A percentile compares a stretch with the other conserved stretches of the same genome.
Evolutionary conservation across 2,113 vertebrate genomes (phyloP).

Genomic region (Etheostoma cragini): DNA sequence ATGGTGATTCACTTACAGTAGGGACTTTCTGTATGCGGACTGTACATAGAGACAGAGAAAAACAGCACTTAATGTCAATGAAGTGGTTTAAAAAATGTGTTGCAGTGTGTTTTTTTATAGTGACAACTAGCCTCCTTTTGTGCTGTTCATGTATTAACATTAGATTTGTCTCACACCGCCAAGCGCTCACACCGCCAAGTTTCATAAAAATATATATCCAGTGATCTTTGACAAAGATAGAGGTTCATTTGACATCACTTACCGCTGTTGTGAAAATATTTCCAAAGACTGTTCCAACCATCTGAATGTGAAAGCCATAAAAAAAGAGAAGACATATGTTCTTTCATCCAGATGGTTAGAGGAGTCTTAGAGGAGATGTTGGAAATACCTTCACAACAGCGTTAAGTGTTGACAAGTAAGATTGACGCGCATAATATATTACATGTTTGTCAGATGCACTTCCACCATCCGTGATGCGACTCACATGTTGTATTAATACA

Average conservation of each 20-base stretch:
- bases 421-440: background rate
- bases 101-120: background rate
- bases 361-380: slow-evolving; percentile 24
- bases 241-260: background rate
- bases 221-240: background rate
- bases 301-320: background rate
- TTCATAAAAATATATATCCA: background rate
- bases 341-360: slow-evolving; percentile 20
- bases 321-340: slow-evolving; percentile 9
- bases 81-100: background rate
- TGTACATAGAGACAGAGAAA: slow-evolving; percentile 2
- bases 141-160: background rate
- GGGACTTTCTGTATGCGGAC: background rate
- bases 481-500: background rate
- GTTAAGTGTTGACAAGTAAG: background rate
- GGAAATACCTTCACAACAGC: slow-evolving; percentile 6
- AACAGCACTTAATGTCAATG: slow-evolving; percentile 6
- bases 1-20: slow-evolving; percentile 24
- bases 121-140: background rate
- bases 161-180: background rate
- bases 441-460: background rate
- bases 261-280: background rate
- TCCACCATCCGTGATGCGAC: background rate
- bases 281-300: background rate
- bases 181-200: background rate